Percentiles rank a stretch among this genome's conserved stretches.
Conservation (phyloP, 2,888 invertebrate genomes). For the Dicyrtomina minuta region DNA sequence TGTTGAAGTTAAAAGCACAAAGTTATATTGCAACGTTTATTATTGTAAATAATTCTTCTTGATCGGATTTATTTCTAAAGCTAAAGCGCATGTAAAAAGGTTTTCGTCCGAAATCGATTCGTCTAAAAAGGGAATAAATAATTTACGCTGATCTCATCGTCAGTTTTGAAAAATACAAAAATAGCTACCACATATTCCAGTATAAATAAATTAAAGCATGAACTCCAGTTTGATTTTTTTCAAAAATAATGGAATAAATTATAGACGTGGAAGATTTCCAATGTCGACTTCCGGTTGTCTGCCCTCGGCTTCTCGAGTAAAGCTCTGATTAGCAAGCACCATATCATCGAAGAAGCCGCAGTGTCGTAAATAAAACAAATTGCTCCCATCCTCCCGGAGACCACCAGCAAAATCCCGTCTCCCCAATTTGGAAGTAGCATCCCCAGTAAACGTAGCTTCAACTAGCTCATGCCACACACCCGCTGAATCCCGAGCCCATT, state of each 20-base stretch:
- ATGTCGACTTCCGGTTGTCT: constrained; percentile 22
- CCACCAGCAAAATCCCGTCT: constrained; percentile 45
- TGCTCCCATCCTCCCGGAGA: constrained; percentile 14
- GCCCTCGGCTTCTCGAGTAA: constrained; percentile 18
- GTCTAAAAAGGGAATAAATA: too few species aligned
- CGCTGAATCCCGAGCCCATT: constrained; percentile 37
- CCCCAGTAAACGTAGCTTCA: constrained; percentile 41
- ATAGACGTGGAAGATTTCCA: constrained; percentile 12
- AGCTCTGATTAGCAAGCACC: constrained; percentile 35
- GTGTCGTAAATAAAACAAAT: constrained; percentile 42
- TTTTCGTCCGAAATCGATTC: too few species aligned
- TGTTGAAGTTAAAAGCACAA: too few species aligned
- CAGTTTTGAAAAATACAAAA: too few species aligned
- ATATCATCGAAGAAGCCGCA: constrained; percentile 47
- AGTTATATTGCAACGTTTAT: too few species aligned
- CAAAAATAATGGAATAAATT: background rate
- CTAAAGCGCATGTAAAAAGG: too few species aligned
- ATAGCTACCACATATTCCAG: too few species aligned
- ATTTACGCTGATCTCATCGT: too few species aligned
- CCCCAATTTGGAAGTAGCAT: constrained; percentile 37
- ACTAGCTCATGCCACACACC: constrained; percentile 45
- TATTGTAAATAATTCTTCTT: too few species aligned
- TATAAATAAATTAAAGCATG: too few species aligned
- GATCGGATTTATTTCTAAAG: too few species aligned
- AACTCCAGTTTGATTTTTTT: too few species aligned